A percentile compares a stretch with the other conserved stretches of the same genome.
Conservation (phyloP, 1,140 invertebrate species). For the Aleiodes sp. region DNA sequence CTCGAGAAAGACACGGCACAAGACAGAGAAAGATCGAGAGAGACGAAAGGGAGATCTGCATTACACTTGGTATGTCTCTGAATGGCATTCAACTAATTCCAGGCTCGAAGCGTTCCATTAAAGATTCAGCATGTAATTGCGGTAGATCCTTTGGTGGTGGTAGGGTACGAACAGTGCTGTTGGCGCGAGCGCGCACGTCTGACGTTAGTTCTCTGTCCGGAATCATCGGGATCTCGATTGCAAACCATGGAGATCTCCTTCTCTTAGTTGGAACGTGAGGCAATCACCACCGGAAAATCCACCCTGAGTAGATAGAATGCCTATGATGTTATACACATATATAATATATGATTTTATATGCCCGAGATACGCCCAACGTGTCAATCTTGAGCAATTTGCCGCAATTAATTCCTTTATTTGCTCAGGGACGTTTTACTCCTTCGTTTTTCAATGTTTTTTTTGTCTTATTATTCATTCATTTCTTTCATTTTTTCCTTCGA, state of each 20-base stretch:
- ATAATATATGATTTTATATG: conserved; percentile 7
- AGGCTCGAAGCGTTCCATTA: conserved; percentile 66
- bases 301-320: conserved; percentile 36
- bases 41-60: conserved; percentile 8
- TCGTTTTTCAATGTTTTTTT: no score
- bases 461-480: no score
- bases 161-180: background rate
- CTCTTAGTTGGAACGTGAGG: conserved; percentile 48
- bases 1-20: background rate
- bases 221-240: conserved; percentile 45
- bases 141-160: conserved; percentile 51
- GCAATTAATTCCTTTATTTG: conserved; percentile 29
- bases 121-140: conserved; percentile 68
- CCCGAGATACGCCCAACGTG: conserved; percentile 21
- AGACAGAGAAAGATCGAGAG: no score
- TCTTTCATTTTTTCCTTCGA: background rate
- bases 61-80: conserved; percentile 43
- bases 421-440: conserved; percentile 9
- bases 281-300: conserved; percentile 54
- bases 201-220: conserved; percentile 41
- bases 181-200: conserved; percentile 16
- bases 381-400: conserved; percentile 22
- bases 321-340: conserved; percentile 7
- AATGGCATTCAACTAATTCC: conserved; percentile 65
- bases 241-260: conserved; percentile 18